These are phyloP conservation scores for Liodrosophila aerea DNA, from an alignment of 2,888 invertebrate genomes.

Conservation along the genomic window DNA sequence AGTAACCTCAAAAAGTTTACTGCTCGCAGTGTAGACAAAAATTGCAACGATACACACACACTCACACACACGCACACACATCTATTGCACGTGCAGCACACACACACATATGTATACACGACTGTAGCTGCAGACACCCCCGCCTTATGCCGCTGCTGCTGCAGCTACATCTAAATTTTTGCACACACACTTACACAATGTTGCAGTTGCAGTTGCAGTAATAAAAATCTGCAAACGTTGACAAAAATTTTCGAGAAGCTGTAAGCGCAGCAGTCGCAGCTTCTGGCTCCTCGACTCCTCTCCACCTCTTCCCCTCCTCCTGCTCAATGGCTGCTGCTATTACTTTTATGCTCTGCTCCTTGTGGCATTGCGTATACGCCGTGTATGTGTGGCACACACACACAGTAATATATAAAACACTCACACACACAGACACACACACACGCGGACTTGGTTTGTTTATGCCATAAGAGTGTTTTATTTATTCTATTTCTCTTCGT, in stretches of 20 bases:
- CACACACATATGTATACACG: too few species aligned
- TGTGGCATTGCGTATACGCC: conserved; percentile 61
- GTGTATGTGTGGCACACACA: conserved; percentile 25
- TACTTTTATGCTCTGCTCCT: conserved; percentile 12
- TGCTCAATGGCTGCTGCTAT: conserved; percentile 3
- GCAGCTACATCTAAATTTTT: conserved; percentile 25
- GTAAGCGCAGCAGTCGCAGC: too few species aligned
- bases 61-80: conserved; percentile 21
- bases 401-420: conserved; percentile 3
- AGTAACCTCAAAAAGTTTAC: conserved; percentile 71
- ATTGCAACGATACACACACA: conserved; percentile 49
- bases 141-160: conserved; percentile 22
- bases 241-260: conserved; percentile 24
- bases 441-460: conserved; percentile 28
- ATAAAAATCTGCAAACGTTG: conserved; percentile 50
- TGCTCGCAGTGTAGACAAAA: conserved; percentile 61
- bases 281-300: conserved; percentile 20
- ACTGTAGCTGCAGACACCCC: conserved; percentile 49
- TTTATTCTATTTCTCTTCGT: conserved; percentile 18
- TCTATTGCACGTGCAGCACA: too few species aligned
- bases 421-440: conserved; percentile 11
- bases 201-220: conserved; percentile 28
- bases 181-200: conserved; percentile 33
- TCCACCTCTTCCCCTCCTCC: neutral
- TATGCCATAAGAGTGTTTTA: conserved; percentile 26